These are phyloP conservation scores for Leptodactylus fuscus DNA, from an alignment of 2,113 vertebrate genomes.

Conservation along the genomic window DNA sequence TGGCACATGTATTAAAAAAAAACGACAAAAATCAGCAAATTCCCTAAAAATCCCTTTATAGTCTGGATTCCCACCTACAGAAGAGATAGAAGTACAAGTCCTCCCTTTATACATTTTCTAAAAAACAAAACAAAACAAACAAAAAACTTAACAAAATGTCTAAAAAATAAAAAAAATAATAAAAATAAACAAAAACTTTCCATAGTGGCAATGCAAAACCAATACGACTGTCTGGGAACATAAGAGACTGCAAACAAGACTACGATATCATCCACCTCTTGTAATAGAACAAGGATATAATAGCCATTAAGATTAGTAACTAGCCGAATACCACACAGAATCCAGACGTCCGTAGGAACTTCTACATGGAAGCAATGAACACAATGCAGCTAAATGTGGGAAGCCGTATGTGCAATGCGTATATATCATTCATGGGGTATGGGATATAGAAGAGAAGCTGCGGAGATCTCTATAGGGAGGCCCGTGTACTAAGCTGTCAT, in stretches of 20 bases:
- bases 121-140: too few relatives aligned
- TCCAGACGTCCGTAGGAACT: background rate
- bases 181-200: background rate
- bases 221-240: background rate
- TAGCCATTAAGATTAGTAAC: background rate
- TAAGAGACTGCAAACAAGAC: background rate
- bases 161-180: too few relatives aligned
- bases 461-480: background rate
- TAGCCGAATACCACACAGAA: background rate
- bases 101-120: too few relatives aligned
- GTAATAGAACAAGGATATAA: background rate
- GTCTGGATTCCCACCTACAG: too few relatives aligned
- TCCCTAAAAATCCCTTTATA: too few relatives aligned
- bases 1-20: too few relatives aligned
- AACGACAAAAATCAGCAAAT: too few relatives aligned
- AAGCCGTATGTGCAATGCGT: slow-evolving; percentile 8
- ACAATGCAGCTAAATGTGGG: background rate
- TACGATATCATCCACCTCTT: too few relatives aligned
- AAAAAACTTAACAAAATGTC: too few relatives aligned
- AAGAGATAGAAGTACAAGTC: too few relatives aligned
- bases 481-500: background rate
- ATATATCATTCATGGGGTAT: background rate
- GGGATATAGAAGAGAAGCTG: background rate
- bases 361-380: background rate
- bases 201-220: background rate